These are phyloP conservation scores for Dipodomys stephensi DNA, from an alignment of 2,113 vertebrate genomes.

Conservation along the genomic window DNA sequence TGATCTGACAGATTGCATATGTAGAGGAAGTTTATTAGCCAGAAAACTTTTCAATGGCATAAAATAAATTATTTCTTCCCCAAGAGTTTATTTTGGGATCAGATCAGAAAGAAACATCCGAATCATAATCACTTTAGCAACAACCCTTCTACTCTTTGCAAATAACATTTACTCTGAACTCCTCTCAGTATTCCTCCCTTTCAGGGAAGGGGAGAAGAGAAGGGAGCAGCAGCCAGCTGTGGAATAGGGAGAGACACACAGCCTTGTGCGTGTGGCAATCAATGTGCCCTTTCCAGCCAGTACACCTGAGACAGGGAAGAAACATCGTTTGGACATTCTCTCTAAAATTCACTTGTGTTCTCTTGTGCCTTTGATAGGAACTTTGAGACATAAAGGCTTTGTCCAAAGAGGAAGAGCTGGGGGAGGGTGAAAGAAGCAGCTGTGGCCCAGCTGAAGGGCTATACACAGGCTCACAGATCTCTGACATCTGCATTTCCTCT, in stretches of 20 bases:
- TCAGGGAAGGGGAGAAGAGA: neutral
- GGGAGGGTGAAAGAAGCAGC: neutral
- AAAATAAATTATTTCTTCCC: slow-evolving; percentile 42
- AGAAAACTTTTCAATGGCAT: slow-evolving; percentile 47
- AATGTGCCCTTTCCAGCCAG: too few species aligned
- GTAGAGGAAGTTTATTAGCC: slow-evolving; percentile 44
- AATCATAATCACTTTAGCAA: slow-evolving; percentile 46
- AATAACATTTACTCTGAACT: neutral
- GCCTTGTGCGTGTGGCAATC: neutral
- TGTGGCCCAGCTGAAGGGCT: slow-evolving; percentile 13
- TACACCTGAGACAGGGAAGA: neutral
- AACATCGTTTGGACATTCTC: neutral
- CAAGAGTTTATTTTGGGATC: slow-evolving; percentile 30
- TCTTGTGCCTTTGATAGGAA: neutral
- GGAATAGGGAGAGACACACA: neutral
- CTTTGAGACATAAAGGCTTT: slow-evolving; percentile 6
- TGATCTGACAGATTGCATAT: neutral
- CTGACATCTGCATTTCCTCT: neutral
- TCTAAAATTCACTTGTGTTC: neutral
- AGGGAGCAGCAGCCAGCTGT: fast-evolving
- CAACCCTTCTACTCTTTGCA: neutral
- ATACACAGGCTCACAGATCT: slow-evolving; percentile 18
- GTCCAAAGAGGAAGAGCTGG: neutral
- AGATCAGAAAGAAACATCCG: slow-evolving; percentile 25
- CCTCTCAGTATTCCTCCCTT: neutral